Percentiles rank a stretch among this genome's conserved stretches.
These are phyloP conservation scores for Charanyca ferruginea DNA, from an alignment of 2,888 invertebrate genomes.

Conservation along the genomic window DNA sequence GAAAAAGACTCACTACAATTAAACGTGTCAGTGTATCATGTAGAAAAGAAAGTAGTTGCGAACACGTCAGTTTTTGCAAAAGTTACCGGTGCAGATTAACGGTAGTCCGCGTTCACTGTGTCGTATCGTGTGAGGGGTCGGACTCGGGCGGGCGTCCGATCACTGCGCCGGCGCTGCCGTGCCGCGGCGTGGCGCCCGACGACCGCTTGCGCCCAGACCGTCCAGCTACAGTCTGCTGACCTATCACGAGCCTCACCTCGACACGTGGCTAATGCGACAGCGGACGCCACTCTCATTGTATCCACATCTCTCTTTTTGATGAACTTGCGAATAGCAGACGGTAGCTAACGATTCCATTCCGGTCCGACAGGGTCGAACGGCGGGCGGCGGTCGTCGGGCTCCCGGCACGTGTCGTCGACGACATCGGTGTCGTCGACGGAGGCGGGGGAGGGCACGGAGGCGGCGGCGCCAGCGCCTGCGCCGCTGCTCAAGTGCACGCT, in stretches of 20 bases:
- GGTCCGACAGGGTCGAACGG: slow-evolving; percentile 93
- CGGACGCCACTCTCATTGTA: slow-evolving; percentile 55
- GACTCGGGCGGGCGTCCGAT: slow-evolving; percentile 84
- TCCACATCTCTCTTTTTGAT: slow-evolving; percentile 49
- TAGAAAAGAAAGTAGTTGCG: slow-evolving; percentile 66
- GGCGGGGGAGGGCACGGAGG: slow-evolving; percentile 88
- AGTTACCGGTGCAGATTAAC: slow-evolving; percentile 64
- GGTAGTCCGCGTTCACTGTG: slow-evolving; percentile 66
- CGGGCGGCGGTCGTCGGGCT: slow-evolving; percentile 96
- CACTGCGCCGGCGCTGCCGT: slow-evolving; percentile 65
- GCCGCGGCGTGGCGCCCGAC: slow-evolving; percentile 84
- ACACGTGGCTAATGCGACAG: slow-evolving; percentile 59
- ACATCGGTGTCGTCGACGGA: slow-evolving; percentile 96
- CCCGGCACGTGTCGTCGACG: slow-evolving; percentile 96
- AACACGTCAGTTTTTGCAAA: slow-evolving; percentile 65
- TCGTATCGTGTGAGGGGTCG: slow-evolving; percentile 73
- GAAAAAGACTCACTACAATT: slow-evolving; percentile 58
- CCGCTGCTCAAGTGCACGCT: slow-evolving; percentile 98
- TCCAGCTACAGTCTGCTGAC: slow-evolving; percentile 79
- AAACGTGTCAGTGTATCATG: slow-evolving; percentile 65
- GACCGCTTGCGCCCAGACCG: slow-evolving; percentile 86
- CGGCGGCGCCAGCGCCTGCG: slow-evolving; percentile 92
- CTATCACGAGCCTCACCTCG: slow-evolving; percentile 63
- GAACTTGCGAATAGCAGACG: slow-evolving; percentile 75
- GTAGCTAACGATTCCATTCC: slow-evolving; percentile 84